Conservation (phyloP, 2,888 invertebrate species). For the Drosophila testacea region DNA sequence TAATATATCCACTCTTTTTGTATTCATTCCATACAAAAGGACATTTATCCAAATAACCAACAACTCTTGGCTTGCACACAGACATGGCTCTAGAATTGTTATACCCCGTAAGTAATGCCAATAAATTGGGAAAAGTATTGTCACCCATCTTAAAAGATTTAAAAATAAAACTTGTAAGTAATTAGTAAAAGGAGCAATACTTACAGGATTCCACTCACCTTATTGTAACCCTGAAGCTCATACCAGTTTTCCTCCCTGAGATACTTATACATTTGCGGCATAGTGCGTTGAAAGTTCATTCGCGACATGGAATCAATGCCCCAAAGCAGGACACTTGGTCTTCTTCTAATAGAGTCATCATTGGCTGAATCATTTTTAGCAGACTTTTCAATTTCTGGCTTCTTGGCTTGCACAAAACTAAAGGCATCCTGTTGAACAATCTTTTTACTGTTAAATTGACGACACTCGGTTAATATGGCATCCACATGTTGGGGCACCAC, state of each 20-base stretch:
- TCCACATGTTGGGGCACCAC: slow-evolving; percentile 69
- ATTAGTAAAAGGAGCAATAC: no score
- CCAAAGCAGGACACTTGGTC: slow-evolving; percentile 89
- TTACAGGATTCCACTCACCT: slow-evolving; percentile 80
- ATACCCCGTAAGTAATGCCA: slow-evolving; percentile 92
- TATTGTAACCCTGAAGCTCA: slow-evolving; percentile 90
- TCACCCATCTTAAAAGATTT: slow-evolving; percentile 88
- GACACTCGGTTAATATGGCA: slow-evolving; percentile 75
- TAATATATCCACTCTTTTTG: slow-evolving; percentile 89
- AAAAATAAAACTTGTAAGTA: background rate
- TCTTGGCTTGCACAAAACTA: slow-evolving; percentile 85
- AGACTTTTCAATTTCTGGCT: background rate
- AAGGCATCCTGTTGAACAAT: slow-evolving; percentile 85
- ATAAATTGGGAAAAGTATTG: slow-evolving; percentile 95
- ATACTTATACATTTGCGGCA: slow-evolving; percentile 89
- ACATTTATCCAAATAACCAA: slow-evolving; percentile 89
- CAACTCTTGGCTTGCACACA: slow-evolving; percentile 85
- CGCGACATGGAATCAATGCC: slow-evolving; percentile 95
- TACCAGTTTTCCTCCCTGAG: slow-evolving; percentile 89
- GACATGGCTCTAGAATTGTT: slow-evolving; percentile 85
- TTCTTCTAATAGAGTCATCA: background rate
- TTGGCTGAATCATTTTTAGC: slow-evolving; percentile 37
- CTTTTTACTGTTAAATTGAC: slow-evolving; percentile 80
- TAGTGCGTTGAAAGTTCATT: slow-evolving; percentile 90
- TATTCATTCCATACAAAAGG: slow-evolving; percentile 92